A percentile compares a stretch with the other conserved stretches of the same genome.
phyloP scores from a whole-genome alignment of 2,797 vertebrate species.

The Trichosurus vulpecula region DNA sequence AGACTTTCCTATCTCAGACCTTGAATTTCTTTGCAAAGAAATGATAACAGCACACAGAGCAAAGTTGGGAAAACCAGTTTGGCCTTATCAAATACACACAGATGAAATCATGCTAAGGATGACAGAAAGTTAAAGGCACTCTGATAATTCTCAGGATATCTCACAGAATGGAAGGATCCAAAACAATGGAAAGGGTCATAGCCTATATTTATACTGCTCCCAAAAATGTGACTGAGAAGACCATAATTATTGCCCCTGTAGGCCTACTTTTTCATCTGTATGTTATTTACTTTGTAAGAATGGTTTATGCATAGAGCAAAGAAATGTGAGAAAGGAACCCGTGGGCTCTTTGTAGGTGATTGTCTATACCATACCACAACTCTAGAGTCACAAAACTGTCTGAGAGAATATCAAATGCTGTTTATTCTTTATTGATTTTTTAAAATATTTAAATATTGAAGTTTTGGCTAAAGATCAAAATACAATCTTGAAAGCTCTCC shows the following conservation, averaged over 20 bases:
- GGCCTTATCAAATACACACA: background rate
- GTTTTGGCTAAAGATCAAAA: background rate
- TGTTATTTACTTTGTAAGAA: background rate
- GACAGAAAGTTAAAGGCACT: background rate
- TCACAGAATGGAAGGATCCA: background rate
- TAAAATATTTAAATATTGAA: background rate
- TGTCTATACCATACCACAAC: background rate
- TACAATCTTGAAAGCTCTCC: background rate
- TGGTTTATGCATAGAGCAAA: background rate
- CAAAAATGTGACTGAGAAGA: background rate
- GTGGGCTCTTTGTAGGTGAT: background rate
- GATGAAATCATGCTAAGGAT: background rate
- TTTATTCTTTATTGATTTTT: background rate
- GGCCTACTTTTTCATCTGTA: background rate
- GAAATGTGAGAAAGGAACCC: background rate
- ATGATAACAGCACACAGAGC: background rate
- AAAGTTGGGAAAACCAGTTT: background rate
- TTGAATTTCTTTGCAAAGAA: background rate
- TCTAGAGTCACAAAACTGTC: background rate
- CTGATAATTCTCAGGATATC: background rate
- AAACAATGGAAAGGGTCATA: background rate
- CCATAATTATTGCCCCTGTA: background rate
- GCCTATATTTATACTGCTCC: background rate
- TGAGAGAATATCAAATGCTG: background rate
- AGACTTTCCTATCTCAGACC: background rate